Evolutionary conservation across 2,797 vertebrate species (phyloP).

Genomic region (Poeciliopsis presidionis): DNA sequence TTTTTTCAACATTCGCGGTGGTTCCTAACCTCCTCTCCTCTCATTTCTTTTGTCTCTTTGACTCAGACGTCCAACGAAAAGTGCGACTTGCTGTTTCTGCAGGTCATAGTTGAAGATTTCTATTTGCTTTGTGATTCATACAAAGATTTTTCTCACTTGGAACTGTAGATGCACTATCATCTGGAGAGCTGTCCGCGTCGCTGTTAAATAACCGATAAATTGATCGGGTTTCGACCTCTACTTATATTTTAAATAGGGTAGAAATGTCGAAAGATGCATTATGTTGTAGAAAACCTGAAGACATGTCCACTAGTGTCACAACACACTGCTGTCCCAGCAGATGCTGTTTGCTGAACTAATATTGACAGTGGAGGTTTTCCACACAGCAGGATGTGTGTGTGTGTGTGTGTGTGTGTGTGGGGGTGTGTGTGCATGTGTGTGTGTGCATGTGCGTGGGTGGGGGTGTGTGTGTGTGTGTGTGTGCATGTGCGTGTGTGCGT

Average conservation of each 20-base stretch:
- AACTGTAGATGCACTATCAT: neutral
- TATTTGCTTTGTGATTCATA: neutral
- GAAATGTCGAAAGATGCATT: neutral
- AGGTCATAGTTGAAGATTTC: neutral
- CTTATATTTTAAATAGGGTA: neutral
- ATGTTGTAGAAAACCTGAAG: slow-evolving; percentile 21
- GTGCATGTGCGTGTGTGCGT: no score
- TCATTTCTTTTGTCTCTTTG: neutral
- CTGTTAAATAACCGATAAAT: slow-evolving; percentile 19
- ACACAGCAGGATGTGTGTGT: slow-evolving; percentile 46
- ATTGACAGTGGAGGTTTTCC: slow-evolving; percentile 54
- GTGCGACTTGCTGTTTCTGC: neutral
- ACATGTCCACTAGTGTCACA: slow-evolving; percentile 26
- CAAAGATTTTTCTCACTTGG: neutral
- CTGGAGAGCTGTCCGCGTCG: neutral
- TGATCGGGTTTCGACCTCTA: neutral
- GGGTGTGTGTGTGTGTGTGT: slow-evolving; percentile 10
- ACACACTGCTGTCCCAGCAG: slow-evolving; percentile 14
- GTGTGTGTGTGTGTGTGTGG: slow-evolving; percentile 8
- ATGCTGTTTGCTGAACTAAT: slow-evolving; percentile 65
- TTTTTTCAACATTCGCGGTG: neutral
- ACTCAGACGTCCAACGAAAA: neutral
- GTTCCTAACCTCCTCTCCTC: neutral
- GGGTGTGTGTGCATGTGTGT: slow-evolving; percentile 2
- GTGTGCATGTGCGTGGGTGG: no score